Conservation (phyloP, 2,113 vertebrate species). For the Tetraodon nigroviridis region DNA sequence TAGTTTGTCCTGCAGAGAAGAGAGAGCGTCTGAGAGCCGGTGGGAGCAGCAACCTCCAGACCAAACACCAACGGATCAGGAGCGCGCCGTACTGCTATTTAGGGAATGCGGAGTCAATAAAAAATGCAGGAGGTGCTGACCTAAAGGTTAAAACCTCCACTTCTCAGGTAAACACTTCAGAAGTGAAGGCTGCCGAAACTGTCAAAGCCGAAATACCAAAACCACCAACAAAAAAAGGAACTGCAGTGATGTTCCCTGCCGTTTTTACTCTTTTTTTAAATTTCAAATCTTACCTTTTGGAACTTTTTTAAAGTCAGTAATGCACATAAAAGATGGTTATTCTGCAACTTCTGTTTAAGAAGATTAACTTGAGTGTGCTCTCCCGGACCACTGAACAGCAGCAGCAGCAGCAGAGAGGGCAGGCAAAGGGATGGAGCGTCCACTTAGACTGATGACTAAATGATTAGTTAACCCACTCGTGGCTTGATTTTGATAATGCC, state of each 20-base stretch:
- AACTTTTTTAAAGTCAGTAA: too few relatives aligned
- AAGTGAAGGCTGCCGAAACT: too few relatives aligned
- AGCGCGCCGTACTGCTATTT: not conserved
- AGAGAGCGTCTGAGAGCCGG: constrained; percentile 49
- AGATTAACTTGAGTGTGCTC: constrained; percentile 13
- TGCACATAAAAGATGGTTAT: not conserved
- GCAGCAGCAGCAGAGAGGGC: not conserved
- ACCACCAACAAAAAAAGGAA: too few relatives aligned
- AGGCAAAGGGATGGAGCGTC: not conserved
- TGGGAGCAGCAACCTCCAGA: not conserved
- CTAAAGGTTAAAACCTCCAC: not conserved
- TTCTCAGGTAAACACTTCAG: not conserved
- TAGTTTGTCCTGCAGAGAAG: constrained; percentile 85
- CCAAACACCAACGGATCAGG: not conserved
- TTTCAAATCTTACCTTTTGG: too few relatives aligned
- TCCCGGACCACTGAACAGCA: constrained; percentile 10
- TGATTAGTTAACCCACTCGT: not conserved
- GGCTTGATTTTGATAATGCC: constrained; percentile 1
- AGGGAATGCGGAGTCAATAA: not conserved
- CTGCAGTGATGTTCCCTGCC: too few relatives aligned
- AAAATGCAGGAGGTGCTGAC: not conserved
- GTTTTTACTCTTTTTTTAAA: too few relatives aligned
- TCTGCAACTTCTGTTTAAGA: not conserved
- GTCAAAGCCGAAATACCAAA: too few relatives aligned
- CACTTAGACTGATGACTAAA: not conserved